Conservation (phyloP, 2,797 vertebrate species). For the Chelonia mydas region DNA sequence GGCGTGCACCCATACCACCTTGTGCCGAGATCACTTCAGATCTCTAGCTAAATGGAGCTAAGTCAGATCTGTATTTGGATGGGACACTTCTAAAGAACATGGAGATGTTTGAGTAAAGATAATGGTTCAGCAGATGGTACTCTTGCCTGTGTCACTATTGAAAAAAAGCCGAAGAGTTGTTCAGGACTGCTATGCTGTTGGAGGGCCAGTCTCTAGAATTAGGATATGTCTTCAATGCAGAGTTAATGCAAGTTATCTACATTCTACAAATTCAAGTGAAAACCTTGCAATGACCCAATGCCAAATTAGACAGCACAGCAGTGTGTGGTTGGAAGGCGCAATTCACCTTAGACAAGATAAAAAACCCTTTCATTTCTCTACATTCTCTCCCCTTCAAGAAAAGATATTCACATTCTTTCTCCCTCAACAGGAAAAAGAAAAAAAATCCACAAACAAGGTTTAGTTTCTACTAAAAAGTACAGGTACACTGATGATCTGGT, state of each 20-base stretch:
- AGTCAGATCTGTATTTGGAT: background rate
- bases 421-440: rapidly evolving
- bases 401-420: background rate
- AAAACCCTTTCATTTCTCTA: background rate
- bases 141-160: background rate
- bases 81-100: background rate
- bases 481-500: background rate
- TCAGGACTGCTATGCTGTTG: background rate
- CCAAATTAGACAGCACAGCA: background rate
- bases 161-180: background rate
- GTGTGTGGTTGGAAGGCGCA: background rate
- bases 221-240: background rate
- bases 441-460: background rate
- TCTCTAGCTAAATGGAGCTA: background rate
- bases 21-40: constrained; percentile 23
- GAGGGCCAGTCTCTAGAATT: background rate
- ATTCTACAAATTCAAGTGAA: background rate
- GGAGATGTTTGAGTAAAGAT: background rate
- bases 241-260: background rate
- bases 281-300: background rate
- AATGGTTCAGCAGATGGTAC: background rate
- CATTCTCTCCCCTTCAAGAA: background rate
- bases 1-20: background rate
- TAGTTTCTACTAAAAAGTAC: background rate
- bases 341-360: background rate